Evolutionary conservation across 2,888 invertebrate species (phyloP).

Genomic region (Lithosia quadra): DNA sequence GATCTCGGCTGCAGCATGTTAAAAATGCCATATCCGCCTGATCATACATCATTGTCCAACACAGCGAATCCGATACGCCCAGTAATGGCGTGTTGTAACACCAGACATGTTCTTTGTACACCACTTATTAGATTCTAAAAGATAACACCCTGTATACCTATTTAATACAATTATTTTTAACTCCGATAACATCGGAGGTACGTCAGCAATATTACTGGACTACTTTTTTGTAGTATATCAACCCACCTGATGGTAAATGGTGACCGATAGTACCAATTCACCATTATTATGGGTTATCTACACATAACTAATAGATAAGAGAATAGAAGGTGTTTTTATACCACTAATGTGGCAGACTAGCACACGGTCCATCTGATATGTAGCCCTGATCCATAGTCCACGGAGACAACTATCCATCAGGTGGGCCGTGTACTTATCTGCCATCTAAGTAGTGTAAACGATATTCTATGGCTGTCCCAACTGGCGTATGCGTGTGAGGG

Average conservation of each 20-base stretch:
- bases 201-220: not conserved
- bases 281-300: too few relatives aligned
- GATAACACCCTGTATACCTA: constrained; percentile 33
- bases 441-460: too few relatives aligned
- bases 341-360: too few relatives aligned
- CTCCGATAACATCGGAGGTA: constrained; percentile 8
- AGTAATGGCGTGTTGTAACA: constrained; percentile 51
- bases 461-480: too few relatives aligned
- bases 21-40: constrained; percentile 30
- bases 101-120: constrained; percentile 39
- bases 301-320: too few relatives aligned
- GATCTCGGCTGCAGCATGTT: not conserved
- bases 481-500: too few relatives aligned
- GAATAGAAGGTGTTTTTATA: too few relatives aligned
- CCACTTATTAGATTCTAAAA: constrained; percentile 44
- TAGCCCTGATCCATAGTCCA: too few relatives aligned
- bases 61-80: constrained; percentile 47
- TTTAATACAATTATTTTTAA: constrained; percentile 33
- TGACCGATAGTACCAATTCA: not conserved
- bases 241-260: not conserved
- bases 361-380: too few relatives aligned
- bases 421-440: too few relatives aligned
- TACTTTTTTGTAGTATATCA: not conserved
- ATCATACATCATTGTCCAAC: constrained; percentile 3
- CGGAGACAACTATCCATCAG: too few relatives aligned